A percentile compares a stretch with the other conserved stretches of the same genome.
Evolutionary conservation across 2,888 invertebrate genomes (phyloP).

Genomic region (Acheta domesticus): DNA sequence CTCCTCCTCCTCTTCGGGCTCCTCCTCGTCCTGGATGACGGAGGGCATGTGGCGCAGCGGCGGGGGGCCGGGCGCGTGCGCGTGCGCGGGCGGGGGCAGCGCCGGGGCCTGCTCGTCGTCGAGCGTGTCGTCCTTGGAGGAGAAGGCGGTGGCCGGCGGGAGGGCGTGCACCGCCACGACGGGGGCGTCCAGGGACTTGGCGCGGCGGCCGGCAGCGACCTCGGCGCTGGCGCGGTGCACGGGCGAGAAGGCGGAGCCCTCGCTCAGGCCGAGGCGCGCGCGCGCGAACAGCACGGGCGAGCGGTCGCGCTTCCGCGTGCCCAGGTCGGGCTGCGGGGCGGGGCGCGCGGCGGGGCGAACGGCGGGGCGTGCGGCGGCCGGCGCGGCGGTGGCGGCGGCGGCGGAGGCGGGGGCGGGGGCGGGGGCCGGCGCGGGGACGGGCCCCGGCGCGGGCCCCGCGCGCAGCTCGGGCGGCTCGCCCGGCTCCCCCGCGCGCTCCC

Average conservation of each 20-base stretch:
- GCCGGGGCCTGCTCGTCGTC: slow-evolving; percentile 52
- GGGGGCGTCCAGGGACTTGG: slow-evolving; percentile 81
- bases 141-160: slow-evolving; percentile 80
- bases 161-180: slow-evolving; percentile 75
- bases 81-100: background rate
- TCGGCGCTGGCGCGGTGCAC: slow-evolving; percentile 68
- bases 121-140: slow-evolving; percentile 84
- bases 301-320: slow-evolving; percentile 64
- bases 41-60: background rate
- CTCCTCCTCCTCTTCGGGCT: background rate
- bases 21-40: slow-evolving; percentile 7
- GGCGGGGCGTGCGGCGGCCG: background rate
- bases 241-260: slow-evolving; percentile 74
- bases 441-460: no score
- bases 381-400: background rate
- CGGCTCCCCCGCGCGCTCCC: background rate
- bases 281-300: slow-evolving; percentile 76
- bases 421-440: background rate
- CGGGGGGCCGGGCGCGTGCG: background rate
- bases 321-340: background rate
- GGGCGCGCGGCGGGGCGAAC: background rate
- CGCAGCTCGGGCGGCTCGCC: background rate
- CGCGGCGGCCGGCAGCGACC: slow-evolving; percentile 69
- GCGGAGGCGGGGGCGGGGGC: background rate
- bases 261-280: slow-evolving; percentile 74